Evolutionary conservation across 2,797 vertebrate genomes (phyloP).

Genomic region (Clarias pachynema): DNA sequence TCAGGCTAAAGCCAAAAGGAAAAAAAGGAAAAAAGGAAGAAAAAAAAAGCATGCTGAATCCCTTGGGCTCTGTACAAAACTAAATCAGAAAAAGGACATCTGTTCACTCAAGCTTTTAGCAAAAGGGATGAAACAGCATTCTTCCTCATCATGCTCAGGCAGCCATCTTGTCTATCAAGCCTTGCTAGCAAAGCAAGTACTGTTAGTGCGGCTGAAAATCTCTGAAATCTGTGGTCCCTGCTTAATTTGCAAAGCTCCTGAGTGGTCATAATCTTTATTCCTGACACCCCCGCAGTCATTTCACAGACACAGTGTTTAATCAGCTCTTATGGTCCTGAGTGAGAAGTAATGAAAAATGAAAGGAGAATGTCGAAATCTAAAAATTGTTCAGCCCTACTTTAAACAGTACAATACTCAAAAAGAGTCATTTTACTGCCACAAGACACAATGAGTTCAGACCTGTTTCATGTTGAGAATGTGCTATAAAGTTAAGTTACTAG

Average conservation of each 20-base stretch:
- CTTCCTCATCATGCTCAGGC: neutral
- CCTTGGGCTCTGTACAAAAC: neutral
- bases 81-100: constrained; percentile 1
- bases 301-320: constrained; percentile 7
- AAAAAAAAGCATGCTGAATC: neutral
- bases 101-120: constrained; percentile 1
- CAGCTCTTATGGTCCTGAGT: constrained; percentile 24
- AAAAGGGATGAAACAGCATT: neutral
- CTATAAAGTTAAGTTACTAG: no score
- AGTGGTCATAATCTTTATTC: constrained; percentile 17
- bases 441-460: no score
- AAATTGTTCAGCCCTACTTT: neutral
- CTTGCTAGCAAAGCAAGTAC: constrained; percentile 35
- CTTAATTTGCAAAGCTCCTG: constrained; percentile 31
- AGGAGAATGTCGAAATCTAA: neutral
- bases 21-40: neutral
- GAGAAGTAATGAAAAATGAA: neutral
- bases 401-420: no score
- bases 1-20: neutral
- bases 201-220: neutral
- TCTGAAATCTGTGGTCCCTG: neutral
- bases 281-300: constrained; percentile 15
- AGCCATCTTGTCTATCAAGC: constrained; percentile 20
- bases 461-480: no score
- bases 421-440: no score